These are phyloP conservation scores for Magallana gigas DNA, from an alignment of 1,140 invertebrate genomes.

Conservation along the genomic window DNA sequence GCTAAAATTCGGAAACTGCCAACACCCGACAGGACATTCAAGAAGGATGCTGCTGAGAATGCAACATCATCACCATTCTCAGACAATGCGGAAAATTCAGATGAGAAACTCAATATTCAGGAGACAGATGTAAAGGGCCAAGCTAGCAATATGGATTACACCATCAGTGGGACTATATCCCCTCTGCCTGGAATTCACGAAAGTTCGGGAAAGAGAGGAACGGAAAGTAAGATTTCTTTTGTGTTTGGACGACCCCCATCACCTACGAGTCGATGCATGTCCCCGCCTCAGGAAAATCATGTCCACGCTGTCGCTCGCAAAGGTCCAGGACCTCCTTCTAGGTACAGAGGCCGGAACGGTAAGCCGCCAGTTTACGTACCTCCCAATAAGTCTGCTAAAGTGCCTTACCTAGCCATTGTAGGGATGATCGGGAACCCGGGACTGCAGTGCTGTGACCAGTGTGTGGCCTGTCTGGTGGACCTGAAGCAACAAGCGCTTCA, in stretches of 20 bases:
- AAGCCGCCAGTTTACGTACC: constrained; percentile 37
- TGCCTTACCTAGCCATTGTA: constrained; percentile 32
- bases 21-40: constrained; percentile 43
- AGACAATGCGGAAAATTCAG: neutral
- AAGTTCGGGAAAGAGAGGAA: constrained; percentile 3
- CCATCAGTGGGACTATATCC: constrained; percentile 56
- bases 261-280: constrained; percentile 43
- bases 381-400: constrained; percentile 12
- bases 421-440: constrained; percentile 2
- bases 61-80: constrained; percentile 20
- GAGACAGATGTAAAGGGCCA: neutral
- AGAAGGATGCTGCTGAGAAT: neutral
- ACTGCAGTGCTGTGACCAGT: constrained; percentile 54
- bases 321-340: neutral
- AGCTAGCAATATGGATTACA: constrained; percentile 51
- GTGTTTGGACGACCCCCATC: constrained; percentile 57
- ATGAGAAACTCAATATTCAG: neutral
- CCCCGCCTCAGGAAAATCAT: constrained; percentile 40
- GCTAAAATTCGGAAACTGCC: constrained; percentile 58
- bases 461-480: constrained; percentile 55
- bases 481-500: constrained; percentile 59
- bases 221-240: constrained; percentile 49
- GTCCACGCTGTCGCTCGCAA: constrained; percentile 28
- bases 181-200: constrained; percentile 45
- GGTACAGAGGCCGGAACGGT: constrained; percentile 40